Base-by-base conservation (phyloP, 1,140 invertebrate species). In the Ooceraea biroi region DNA sequence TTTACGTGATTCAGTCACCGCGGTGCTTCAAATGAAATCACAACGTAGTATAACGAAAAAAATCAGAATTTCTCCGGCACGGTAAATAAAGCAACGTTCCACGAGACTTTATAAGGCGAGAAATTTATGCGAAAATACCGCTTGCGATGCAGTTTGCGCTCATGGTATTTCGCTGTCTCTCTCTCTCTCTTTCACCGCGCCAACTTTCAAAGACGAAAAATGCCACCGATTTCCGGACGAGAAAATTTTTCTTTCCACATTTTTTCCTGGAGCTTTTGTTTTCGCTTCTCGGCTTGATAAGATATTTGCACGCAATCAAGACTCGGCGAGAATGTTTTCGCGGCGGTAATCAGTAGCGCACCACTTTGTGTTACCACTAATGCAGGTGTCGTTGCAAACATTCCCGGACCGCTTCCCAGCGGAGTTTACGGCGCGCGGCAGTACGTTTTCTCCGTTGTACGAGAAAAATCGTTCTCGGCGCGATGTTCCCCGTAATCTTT, bases 291-390 rank as follows among this genome's bases (percentile, higher is more conserved):
- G 46, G 3, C 50, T 46, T 46, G 52, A 58, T 65, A 65, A 77
- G 58, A 30, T 58, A 58, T 80, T 80, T 71, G 65, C 63, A 1
- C 76, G 76, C 76, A 80, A 80, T 80, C 74, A 66, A 48, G 19
- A 25, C 22, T 69, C 22, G 0, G 50, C 65, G 36, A 30, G 63
- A 69, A 69, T 78, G 36, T 69, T 69, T 78, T 69, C 58, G 22
- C 36, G 50, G 19, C 19, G 46, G 65, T 80, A 80, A 80, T 80
- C 65, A 71, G 76, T 46, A 46, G 36, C 50, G 50, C 65, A 50
- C 36, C 41, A 80, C 50, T 30, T 71, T 71, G 41, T 57, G 65
- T 8, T 25, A 12, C 12, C 41, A 12, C 41, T 80, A 80, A 80
- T 80, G 65, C 65, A 46, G 65, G 50, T 71, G 50, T 80, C 76